phyloP scores from a whole-genome alignment of 2,888 invertebrate genomes.

The Spialia ferax region DNA sequence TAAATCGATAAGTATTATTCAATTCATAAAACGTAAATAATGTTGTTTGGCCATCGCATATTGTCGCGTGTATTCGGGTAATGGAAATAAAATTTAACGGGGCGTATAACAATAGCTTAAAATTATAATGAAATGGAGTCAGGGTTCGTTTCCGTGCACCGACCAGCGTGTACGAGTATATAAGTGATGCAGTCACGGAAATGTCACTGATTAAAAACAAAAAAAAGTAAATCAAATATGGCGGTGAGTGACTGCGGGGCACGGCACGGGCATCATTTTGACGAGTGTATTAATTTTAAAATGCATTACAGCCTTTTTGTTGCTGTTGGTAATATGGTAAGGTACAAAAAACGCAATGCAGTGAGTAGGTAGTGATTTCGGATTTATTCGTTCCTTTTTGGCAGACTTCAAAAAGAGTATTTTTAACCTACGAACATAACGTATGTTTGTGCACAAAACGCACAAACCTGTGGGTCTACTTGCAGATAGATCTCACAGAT shows the following conservation, averaged over 20 bases:
- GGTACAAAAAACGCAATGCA: neutral
- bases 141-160: conserved; percentile 56
- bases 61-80: conserved; percentile 52
- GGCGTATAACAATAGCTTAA: conserved; percentile 53
- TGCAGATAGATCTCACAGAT: too few relatives aligned
- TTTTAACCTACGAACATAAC: too few relatives aligned
- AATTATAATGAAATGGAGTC: conserved; percentile 54
- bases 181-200: conserved; percentile 72
- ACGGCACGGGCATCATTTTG: conserved; percentile 18
- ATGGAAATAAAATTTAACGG: conserved; percentile 56
- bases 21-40: conserved; percentile 53
- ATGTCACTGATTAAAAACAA: conserved; percentile 70
- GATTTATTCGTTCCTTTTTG: too few relatives aligned
- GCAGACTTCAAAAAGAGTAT: too few relatives aligned
- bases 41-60: conserved; percentile 52
- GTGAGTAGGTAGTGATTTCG: neutral
- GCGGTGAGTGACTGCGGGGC: conserved; percentile 35
- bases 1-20: conserved; percentile 53
- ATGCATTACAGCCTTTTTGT: conserved; percentile 15
- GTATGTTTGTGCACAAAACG: too few relatives aligned
- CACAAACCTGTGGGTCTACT: too few relatives aligned
- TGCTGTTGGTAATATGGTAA: neutral
- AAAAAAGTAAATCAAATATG: conserved; percentile 49
- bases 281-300: conserved; percentile 37
- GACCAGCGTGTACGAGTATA: conserved; percentile 41